phyloP scores from a whole-genome alignment of 2,113 vertebrate species.

The Caranx ignobilis region DNA sequence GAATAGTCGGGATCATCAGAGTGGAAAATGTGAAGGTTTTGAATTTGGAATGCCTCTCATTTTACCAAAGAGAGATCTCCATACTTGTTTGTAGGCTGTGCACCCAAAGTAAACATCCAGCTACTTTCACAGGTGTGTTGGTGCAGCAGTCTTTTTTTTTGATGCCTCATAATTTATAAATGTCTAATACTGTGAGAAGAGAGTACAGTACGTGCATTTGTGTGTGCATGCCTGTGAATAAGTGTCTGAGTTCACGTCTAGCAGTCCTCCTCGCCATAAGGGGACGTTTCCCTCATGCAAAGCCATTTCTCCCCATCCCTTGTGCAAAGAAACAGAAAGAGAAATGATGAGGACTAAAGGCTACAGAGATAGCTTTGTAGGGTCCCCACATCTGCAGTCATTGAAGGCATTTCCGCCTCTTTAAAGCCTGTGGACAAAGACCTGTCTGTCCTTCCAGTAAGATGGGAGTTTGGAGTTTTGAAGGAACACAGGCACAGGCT shows the following conservation, averaged over 20 bases:
- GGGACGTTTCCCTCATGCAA: background rate
- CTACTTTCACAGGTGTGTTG: background rate
- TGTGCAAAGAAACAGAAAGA: conserved; percentile 29
- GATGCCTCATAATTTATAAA: conserved; percentile 67
- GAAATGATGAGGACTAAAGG: conserved; percentile 59
- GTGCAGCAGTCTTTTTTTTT: conserved; percentile 20
- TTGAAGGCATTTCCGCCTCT: conserved; percentile 77
- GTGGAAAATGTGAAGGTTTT: background rate
- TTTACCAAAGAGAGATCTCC: background rate
- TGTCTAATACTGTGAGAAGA: conserved; percentile 34
- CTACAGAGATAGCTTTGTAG: conserved; percentile 76
- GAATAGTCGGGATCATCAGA: background rate
- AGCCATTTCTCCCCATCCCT: conserved; percentile 14
- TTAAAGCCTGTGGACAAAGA: conserved; percentile 75
- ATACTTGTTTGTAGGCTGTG: conserved; percentile 2
- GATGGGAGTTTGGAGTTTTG: conserved; percentile 52
- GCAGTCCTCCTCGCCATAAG: conserved; percentile 15
- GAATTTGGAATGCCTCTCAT: background rate
- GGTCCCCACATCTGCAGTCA: conserved; percentile 79
- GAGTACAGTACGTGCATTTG: conserved; percentile 25
- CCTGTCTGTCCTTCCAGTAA: conserved; percentile 65
- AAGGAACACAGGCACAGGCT: conserved; percentile 67
- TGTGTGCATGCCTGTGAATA: background rate
- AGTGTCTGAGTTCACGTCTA: conserved; percentile 13
- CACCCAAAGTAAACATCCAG: conserved; percentile 33